Conservation (phyloP, 1,140 invertebrate species). For the Metaphire vulgaris region DNA sequence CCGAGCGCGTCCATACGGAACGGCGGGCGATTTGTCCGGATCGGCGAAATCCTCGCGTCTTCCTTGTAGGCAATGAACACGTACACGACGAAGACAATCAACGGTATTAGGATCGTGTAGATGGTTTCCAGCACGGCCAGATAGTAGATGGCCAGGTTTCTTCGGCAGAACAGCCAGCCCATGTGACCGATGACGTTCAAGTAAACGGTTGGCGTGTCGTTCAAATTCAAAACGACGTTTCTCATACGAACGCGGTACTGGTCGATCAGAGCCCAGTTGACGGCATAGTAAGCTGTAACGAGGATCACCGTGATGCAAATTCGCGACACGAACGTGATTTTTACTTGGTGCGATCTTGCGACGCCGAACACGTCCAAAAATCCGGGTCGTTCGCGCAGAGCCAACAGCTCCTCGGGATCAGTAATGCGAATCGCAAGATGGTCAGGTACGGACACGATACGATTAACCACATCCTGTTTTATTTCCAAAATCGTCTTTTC, state of each 20-base stretch:
- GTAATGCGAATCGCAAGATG: neutral
- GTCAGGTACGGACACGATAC: neutral
- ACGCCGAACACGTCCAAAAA: conserved; percentile 13
- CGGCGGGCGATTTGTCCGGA: neutral
- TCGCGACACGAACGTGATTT: neutral
- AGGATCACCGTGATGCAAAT: neutral
- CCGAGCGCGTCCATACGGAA: neutral
- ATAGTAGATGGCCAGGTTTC: conserved; percentile 6
- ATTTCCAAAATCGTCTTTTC: conserved; percentile 17
- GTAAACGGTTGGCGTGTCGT: conserved; percentile 1
- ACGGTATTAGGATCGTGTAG: neutral
- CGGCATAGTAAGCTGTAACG: conserved; percentile 7
- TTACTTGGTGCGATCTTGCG: neutral
- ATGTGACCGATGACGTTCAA: conserved; percentile 14
- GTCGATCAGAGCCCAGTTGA: neutral
- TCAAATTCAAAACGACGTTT: neutral
- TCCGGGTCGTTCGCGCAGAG: conserved; percentile 4
- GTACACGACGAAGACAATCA: neutral
- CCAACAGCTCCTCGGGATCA: conserved; percentile 10
- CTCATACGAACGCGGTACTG: neutral
- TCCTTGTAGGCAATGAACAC: conserved; percentile 9
- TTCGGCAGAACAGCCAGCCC: conserved; percentile 11
- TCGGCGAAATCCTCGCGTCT: neutral
- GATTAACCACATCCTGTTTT: conserved; percentile 9
- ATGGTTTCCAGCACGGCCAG: neutral